Evolutionary conservation across 2,888 invertebrate genomes (phyloP), one percentile per base, ranked within the genome.

Genomic region (Yponomeuta cagnagella): DNA sequence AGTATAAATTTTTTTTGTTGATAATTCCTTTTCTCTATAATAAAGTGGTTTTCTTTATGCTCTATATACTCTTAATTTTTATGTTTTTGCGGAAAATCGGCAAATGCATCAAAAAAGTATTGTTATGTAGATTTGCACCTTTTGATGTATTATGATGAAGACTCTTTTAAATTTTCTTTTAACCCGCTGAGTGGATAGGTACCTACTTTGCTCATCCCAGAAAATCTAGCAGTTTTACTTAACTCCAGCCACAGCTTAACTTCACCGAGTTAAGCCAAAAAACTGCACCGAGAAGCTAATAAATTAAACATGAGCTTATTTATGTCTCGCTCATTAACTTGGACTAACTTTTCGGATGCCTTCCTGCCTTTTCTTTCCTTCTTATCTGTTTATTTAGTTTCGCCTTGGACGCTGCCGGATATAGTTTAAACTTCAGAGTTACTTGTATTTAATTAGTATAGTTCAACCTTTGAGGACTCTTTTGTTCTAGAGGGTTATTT

Each of bases 251-350:
- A 10, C 63, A 69, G 31, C 69, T 58, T 69, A 58, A 63, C 63
- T 68, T 48, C n/a, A n/a, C 30, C 33, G 30, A 70, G 48, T 48
- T 70, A 82, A 83, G 82, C 83, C 84, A 85, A 89, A 89, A 89
- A 87, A 87, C 84, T 87, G 82, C 84, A 82, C 83, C 81, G 80
- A 79, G 79, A 78, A 76, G 74, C 76, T 82, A 82, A 86, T 90
- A 90, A 89, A 87, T 89, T 85, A 87, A 82, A 86, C 85, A 85
- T 84, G 84, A 83, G 79, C 78, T 80, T 87, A 86, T 89, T 87
- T 90, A 89, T 82, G 80, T 78, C 76, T 52, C 72, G 76, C 81
- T 88, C 86, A 87, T 88, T 88, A 87, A 81, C 77, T 82, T 81
- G 75, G 76, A 31, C 76, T 76, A 80, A 79, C 77, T 81, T 83